A percentile compares a stretch with the other conserved stretches of the same genome.
These are phyloP conservation scores for Alosa sapidissima DNA, from an alignment of 2,797 vertebrate genomes.

Conservation along the genomic window DNA sequence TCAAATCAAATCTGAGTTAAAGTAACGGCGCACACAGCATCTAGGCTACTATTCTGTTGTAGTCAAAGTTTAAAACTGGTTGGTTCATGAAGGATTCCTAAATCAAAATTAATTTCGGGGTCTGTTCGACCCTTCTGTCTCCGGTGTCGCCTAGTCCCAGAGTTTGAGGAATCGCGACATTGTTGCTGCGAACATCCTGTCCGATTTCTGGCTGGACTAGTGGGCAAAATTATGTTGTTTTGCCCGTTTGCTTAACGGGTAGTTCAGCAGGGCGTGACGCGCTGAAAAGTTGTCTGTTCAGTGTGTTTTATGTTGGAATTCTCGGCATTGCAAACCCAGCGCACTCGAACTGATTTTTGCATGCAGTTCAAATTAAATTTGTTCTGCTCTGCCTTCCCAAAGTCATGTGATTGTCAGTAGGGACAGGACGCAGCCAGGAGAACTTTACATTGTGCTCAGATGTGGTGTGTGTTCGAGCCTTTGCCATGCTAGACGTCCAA, in stretches of 20 bases:
- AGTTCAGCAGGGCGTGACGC: neutral
- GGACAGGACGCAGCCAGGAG: neutral
- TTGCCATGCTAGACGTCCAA: too few species aligned
- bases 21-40: neutral
- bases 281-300: neutral
- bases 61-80: neutral
- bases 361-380: slow-evolving; percentile 10
- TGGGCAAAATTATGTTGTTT: neutral
- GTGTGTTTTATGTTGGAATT: neutral
- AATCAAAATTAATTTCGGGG: neutral
- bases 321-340: neutral
- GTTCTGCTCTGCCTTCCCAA: neutral
- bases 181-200: slow-evolving; percentile 20
- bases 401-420: neutral
- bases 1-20: neutral
- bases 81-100: neutral
- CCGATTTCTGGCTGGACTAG: neutral
- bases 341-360: neutral
- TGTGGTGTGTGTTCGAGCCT: neutral
- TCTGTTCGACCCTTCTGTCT: neutral
- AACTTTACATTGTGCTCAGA: neutral
- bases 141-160: neutral
- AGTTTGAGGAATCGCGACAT: slow-evolving; percentile 18
- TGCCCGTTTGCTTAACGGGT: neutral
- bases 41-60: neutral